Base-by-base conservation (phyloP, 2,113 vertebrate genomes). In the Castor canadensis region DNA sequence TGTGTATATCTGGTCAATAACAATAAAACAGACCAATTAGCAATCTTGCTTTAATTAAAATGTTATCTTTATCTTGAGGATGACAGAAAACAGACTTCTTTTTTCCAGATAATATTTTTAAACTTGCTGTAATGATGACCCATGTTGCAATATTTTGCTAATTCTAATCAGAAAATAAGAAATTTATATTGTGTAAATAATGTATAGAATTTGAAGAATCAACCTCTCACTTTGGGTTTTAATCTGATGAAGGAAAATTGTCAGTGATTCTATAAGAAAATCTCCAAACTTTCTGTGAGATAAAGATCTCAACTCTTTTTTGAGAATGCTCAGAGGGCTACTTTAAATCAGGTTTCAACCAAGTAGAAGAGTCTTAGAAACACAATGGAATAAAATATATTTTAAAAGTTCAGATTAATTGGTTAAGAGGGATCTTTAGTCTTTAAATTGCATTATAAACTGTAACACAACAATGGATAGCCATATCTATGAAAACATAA, bases 331-430 rank as follows among this genome's bases (percentile, higher is more conserved):
- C 82, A 38, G 52, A 95, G 92, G 26, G 20, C 58, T 82, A 24
- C 54, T 95, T 76, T 93, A 93, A 94, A 89, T 89, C 75, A 94
- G 60, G 9, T 96, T 95, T 95, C 58, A 86, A 82, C 40, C 72
- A 94, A 75, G 45, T 72, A 32, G 12, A 86, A 56, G 15, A 94
- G 95, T 95, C 69, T 89, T 81, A 72, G 75, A 93, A 95, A 87
- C 45, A 81, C 35, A 95, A 47, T 8, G 86, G 45, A 88, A 67
- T 40, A 91, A 92, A 91, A 62, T 73, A 49, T 43, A 86, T 83
- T 85, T 32, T 83, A 87, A 38, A 81, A 93, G 40, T 40, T 77
- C 54, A 40, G 1, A 0, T 0, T 81, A 17, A 69, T 67, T 79
- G 71, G 9, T 47, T 60, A 1, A 45, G 56, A 97, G 93, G 87